These are phyloP conservation scores for Metacarcinus magister DNA, from an alignment of 2,888 invertebrate genomes.

Conservation along the genomic window DNA sequence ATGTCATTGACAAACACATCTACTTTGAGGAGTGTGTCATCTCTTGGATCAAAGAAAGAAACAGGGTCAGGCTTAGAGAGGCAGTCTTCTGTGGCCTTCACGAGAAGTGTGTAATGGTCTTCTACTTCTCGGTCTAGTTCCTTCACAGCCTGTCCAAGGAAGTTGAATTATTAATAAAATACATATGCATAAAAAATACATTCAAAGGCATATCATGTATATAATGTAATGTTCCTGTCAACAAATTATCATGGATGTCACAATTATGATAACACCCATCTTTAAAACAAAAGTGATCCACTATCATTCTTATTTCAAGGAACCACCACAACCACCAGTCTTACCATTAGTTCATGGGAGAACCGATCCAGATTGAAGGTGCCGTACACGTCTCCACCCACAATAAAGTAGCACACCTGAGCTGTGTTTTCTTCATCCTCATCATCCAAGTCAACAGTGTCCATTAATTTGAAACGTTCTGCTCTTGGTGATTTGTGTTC, in stretches of 20 bases:
- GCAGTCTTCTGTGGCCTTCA: conserved; percentile 94
- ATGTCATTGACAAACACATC: conserved; percentile 91
- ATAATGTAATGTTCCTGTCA: background rate
- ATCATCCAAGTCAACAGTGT: conserved; percentile 93
- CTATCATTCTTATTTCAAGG: background rate
- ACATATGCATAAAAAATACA: background rate
- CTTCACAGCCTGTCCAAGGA: conserved; percentile 85
- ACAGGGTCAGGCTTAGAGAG: conserved; percentile 87
- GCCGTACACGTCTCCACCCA: conserved; percentile 91
- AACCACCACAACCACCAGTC: background rate
- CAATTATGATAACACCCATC: background rate
- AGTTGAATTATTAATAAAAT: conserved; percentile 16
- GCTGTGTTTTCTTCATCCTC: conserved; percentile 92
- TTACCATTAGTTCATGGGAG: conserved; percentile 89
- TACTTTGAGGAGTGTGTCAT: conserved; percentile 86
- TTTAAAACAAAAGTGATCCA: background rate
- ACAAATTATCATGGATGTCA: background rate
- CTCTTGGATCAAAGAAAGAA: conserved; percentile 86
- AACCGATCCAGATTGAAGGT: conserved; percentile 90
- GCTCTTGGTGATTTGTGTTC: conserved; percentile 88
- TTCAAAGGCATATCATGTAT: background rate
- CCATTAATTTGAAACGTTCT: conserved; percentile 89
- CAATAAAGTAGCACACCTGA: conserved; percentile 96
- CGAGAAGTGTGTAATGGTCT: conserved; percentile 89
- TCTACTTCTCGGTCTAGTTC: conserved; percentile 91